phyloP scores from a whole-genome alignment of 2,113 vertebrate species.

The Bubalus kerabau region DNA sequence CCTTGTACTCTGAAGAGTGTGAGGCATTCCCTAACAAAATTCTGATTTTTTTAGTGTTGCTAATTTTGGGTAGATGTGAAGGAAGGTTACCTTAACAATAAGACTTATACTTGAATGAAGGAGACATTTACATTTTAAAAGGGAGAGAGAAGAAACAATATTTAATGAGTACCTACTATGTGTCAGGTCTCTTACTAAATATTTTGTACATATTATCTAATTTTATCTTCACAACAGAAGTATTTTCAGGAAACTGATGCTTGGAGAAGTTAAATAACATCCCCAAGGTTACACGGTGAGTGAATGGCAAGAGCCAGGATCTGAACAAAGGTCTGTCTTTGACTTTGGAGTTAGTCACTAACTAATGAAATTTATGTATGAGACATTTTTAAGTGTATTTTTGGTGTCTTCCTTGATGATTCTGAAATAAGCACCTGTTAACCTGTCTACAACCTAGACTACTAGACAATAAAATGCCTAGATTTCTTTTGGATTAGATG shows the following conservation, averaged over 20 bases:
- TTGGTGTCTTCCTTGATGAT: background rate
- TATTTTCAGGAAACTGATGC: background rate
- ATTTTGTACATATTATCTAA: background rate
- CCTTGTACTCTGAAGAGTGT: background rate
- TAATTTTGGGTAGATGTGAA: background rate
- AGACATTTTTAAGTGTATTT: background rate
- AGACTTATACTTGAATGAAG: background rate
- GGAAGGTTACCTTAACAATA: background rate
- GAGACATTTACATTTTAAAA: background rate
- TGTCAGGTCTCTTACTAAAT: background rate
- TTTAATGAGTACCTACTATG: background rate
- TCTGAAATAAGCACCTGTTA: background rate
- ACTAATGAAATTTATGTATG: background rate
- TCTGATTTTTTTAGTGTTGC: background rate
- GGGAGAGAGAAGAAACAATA: background rate
- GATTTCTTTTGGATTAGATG: background rate
- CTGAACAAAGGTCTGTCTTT: background rate
- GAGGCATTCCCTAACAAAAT: background rate
- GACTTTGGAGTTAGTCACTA: background rate
- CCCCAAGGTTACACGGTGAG: background rate
- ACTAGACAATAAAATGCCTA: background rate
- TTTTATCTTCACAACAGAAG: background rate
- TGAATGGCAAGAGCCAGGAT: background rate
- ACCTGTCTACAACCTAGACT: background rate
- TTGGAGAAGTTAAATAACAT: background rate